Conservation (phyloP, 2,888 invertebrate species). For the Callinectes sapidus region DNA sequence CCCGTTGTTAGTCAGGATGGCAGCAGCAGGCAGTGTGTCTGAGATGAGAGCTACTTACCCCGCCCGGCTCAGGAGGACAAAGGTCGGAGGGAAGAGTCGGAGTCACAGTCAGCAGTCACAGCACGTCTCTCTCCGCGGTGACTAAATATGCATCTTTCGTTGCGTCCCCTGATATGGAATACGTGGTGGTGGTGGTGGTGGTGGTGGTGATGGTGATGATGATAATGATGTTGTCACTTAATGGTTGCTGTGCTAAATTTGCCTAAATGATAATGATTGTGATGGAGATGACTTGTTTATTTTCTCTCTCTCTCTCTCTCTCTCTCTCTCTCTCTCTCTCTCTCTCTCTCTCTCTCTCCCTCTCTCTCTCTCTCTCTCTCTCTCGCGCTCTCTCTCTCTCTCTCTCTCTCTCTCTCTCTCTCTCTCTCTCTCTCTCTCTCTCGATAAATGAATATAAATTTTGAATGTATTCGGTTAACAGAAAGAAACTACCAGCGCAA, state of each 20-base stretch:
- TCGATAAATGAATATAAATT: no score
- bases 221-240: background rate
- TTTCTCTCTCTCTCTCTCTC: no score
- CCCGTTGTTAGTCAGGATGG: background rate
- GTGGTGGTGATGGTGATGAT: no score
- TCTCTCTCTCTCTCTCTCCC: no score
- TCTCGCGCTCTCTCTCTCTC: no score
- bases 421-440: no score
- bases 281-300: no score
- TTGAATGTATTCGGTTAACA: no score
- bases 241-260: background rate
- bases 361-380: no score
- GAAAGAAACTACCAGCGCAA: no score
- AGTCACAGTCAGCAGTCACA: background rate
- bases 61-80: background rate
- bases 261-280: background rate
- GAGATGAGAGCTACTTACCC: background rate
- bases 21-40: background rate
- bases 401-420: no score
- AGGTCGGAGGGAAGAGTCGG: background rate
- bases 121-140: background rate
- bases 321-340: no score
- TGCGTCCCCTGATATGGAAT: background rate
- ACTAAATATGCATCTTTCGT: background rate
- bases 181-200: background rate